A percentile compares a stretch with the other conserved stretches of the same genome.
Evolutionary conservation across 2,113 vertebrate genomes (phyloP).

Genomic region (Sinosuthora webbiana): DNA sequence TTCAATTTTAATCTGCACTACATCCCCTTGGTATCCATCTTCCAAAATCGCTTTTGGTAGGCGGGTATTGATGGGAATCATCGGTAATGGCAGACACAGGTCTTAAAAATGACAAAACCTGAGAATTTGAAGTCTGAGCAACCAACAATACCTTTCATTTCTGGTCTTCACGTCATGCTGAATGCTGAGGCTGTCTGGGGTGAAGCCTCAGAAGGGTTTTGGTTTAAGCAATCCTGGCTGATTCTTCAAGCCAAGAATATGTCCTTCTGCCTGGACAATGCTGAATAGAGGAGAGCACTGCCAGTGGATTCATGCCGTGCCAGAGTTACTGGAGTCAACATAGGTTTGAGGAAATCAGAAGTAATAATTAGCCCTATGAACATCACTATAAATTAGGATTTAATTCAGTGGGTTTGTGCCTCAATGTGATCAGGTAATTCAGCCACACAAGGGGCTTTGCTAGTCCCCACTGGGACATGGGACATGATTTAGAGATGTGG

Average conservation of each 20-base stretch:
- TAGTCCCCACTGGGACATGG: background rate
- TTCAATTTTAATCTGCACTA: background rate
- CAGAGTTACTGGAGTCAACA: background rate
- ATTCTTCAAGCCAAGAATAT: background rate
- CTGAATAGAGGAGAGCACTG: background rate
- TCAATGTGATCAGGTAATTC: accelerated
- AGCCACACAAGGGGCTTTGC: background rate
- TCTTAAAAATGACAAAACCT: background rate
- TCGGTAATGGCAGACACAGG: background rate
- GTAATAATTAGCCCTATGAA: too few relatives aligned
- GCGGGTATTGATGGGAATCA: background rate
- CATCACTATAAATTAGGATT: background rate
- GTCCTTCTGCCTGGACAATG: background rate
- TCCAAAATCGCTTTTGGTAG: background rate
- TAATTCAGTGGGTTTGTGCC: background rate
- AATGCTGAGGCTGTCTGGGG: background rate
- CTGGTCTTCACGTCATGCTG: background rate
- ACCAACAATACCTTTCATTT: background rate
- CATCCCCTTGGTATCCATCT: background rate
- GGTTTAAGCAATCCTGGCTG: background rate
- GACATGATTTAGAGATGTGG: background rate
- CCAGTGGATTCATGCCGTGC: background rate
- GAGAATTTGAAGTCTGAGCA: background rate
- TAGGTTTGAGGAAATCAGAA: background rate
- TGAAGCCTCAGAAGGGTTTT: background rate